These are phyloP conservation scores for Tiliqua scincoides DNA, from an alignment of 2,113 vertebrate species.

Conservation along the genomic window DNA sequence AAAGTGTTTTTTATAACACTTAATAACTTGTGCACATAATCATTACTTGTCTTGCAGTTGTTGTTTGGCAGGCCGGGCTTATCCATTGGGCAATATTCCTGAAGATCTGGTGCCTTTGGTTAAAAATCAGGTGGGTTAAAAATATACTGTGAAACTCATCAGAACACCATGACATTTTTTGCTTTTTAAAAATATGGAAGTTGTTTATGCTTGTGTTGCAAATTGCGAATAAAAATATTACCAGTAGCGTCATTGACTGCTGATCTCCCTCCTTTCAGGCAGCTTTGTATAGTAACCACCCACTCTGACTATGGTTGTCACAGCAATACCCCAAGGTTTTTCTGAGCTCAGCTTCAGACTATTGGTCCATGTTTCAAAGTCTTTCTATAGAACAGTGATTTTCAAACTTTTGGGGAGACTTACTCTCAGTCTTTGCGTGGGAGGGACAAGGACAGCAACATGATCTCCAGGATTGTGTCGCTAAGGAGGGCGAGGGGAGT, in stretches of 20 bases:
- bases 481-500: too few relatives aligned
- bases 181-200: not conserved
- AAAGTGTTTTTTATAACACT: not conserved
- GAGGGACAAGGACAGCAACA: too few relatives aligned
- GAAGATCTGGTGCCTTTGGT: slow-evolving; percentile 94
- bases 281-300: not conserved
- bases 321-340: not conserved
- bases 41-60: slow-evolving; percentile 72
- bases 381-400: not conserved
- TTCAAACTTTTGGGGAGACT: too few relatives aligned
- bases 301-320: not conserved
- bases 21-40: not conserved
- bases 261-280: not conserved
- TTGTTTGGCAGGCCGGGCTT: slow-evolving; percentile 93
- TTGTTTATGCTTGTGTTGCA: not conserved
- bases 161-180: not conserved
- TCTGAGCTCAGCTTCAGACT: not conserved
- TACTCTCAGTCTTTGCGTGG: too few relatives aligned
- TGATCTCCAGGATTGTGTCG: too few relatives aligned
- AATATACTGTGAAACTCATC: not conserved
- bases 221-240: not conserved
- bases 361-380: not conserved
- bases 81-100: slow-evolving; percentile 94
- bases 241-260: not conserved
- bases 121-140: slow-evolving; percentile 90